phyloP scores from a whole-genome alignment of 2,113 vertebrate species.

The Lepidothrix coronata region DNA sequence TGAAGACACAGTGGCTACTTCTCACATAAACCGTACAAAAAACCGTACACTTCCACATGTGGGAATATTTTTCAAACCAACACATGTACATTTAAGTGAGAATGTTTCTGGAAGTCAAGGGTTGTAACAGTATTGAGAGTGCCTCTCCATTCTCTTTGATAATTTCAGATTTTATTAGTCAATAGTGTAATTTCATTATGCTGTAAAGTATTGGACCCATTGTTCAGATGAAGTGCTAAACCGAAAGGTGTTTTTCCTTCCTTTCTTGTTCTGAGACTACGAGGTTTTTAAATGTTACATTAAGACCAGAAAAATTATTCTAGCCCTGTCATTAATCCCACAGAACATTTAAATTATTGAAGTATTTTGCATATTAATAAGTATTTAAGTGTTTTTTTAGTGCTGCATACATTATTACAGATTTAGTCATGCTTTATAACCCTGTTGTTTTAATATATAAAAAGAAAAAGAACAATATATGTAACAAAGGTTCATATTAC shows the following conservation, averaged over 20 bases:
- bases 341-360: constrained; percentile 53
- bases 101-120: neutral
- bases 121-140: neutral
- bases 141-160: neutral
- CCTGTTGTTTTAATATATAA: neutral
- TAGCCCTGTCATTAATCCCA: neutral
- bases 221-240: constrained; percentile 24
- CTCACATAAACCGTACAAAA: neutral
- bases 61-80: neutral
- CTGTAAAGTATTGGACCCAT: neutral
- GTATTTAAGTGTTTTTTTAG: neutral
- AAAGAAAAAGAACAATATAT: neutral
- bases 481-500: neutral
- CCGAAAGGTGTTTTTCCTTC: constrained; percentile 12
- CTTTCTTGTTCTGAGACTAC: constrained; percentile 33
- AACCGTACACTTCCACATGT: neutral
- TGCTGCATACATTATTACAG: constrained; percentile 23
- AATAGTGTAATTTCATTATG: neutral
- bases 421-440: constrained; percentile 16
- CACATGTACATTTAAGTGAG: neutral
- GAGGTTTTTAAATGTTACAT: constrained; percentile 15
- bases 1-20: neutral
- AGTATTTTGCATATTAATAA: constrained; percentile 59
- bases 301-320: neutral
- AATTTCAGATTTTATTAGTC: neutral